Evolutionary conservation across 1,140 invertebrate species (phyloP).

Genomic region (Sminthurides bifidus): DNA sequence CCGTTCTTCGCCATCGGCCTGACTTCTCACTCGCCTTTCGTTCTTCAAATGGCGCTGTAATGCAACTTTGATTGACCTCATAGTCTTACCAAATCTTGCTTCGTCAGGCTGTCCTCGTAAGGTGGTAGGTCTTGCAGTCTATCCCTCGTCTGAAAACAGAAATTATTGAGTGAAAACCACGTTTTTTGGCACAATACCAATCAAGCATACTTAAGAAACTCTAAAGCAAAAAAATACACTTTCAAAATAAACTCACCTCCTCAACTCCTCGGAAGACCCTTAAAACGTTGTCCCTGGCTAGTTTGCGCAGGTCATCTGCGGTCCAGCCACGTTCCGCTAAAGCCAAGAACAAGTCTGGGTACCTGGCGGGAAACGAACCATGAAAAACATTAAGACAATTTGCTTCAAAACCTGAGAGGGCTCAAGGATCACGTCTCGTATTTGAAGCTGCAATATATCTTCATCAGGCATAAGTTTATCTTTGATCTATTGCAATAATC

Average conservation of each 20-base stretch:
- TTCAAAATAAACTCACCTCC: constrained; percentile 33
- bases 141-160: background rate
- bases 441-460: background rate
- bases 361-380: constrained; percentile 32
- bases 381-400: background rate
- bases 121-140: background rate
- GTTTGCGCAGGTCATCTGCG: constrained; percentile 38
- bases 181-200: background rate
- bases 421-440: too few relatives aligned
- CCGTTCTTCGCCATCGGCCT: too few relatives aligned
- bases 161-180: background rate
- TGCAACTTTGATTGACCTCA: background rate
- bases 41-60: background rate
- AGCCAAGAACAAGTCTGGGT: constrained; percentile 40
- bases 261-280: constrained; percentile 40
- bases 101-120: background rate
- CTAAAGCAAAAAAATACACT: background rate
- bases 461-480: background rate
- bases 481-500: background rate
- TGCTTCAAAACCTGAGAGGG: too few relatives aligned
- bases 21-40: background rate
- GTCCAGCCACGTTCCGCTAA: constrained; percentile 46
- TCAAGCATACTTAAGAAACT: background rate
- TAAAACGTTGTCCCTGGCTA: constrained; percentile 41
- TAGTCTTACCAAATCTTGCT: background rate